A percentile compares a stretch with the other conserved stretches of the same genome.
phyloP scores from a whole-genome alignment of 1,140 invertebrate genomes.

The Drosophila ogumai region DNA sequence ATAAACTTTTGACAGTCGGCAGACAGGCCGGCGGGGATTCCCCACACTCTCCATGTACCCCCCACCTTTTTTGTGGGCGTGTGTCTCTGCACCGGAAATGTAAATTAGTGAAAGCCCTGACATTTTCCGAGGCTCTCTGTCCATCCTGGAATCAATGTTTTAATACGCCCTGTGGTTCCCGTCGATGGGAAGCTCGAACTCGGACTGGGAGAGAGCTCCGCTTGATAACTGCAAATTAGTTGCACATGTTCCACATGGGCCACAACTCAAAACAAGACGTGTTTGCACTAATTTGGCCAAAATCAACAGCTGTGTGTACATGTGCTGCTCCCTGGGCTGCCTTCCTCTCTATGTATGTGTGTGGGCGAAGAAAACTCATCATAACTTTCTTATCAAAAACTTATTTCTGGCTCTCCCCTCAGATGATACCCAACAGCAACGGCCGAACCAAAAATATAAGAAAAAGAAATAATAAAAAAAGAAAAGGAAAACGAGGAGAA shows the following conservation, averaged over 20 bases:
- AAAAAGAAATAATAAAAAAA: constrained; percentile 9
- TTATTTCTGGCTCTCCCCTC: constrained; percentile 53
- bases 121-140: not conserved
- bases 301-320: constrained; percentile 80
- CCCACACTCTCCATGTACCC: not conserved
- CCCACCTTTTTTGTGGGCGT: not conserved
- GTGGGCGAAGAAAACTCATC: constrained; percentile 75
- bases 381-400: constrained; percentile 84
- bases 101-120: constrained; percentile 26
- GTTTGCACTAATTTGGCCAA: constrained; percentile 83
- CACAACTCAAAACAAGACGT: constrained; percentile 79
- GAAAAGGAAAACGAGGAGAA: not conserved
- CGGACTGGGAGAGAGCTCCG: not conserved
- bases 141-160: constrained; percentile 19
- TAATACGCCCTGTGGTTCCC: constrained; percentile 6
- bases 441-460: constrained; percentile 9
- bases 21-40: constrained; percentile 58
- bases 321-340: constrained; percentile 31
- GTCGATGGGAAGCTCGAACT: not conserved
- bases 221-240: constrained; percentile 76
- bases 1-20: constrained; percentile 79
- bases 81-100: constrained; percentile 52
- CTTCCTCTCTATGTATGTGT: constrained; percentile 1
- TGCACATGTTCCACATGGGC: constrained; percentile 74
- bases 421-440: constrained; percentile 52